Percentiles rank a stretch among this genome's conserved stretches.
These are phyloP conservation scores for Sinopyrophorus schimmeli DNA, from an alignment of 2,888 invertebrate species.

Conservation along the genomic window DNA sequence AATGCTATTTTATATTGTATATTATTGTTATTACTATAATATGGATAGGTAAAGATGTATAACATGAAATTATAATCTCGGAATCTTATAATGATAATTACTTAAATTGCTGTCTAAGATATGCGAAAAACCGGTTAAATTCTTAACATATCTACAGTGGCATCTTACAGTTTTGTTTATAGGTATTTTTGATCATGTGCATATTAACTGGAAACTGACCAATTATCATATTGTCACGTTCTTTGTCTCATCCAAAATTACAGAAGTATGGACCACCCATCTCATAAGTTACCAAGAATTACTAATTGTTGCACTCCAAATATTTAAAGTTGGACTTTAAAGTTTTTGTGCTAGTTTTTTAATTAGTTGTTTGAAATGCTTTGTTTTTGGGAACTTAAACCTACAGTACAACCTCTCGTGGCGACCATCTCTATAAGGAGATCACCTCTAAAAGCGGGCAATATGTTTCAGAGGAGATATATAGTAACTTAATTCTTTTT, in stretches of 20 bases:
- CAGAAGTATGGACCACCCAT: constrained; percentile 34
- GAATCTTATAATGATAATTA: constrained; percentile 8
- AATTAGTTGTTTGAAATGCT: too few species aligned
- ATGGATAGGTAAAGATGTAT: too few species aligned
- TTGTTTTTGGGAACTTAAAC: too few species aligned
- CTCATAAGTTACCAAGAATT: constrained; percentile 34
- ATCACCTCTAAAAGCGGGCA: too few species aligned
- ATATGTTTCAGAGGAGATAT: too few species aligned
- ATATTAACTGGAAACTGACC: constrained; percentile 26
- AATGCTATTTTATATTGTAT: too few species aligned
- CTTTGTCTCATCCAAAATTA: constrained; percentile 13
- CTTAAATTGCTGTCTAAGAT: constrained; percentile 13
- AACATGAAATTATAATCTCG: too few species aligned
- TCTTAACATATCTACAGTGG: constrained; percentile 15
- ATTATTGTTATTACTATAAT: too few species aligned
- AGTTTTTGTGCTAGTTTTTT: too few species aligned
- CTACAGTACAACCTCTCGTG: too few species aligned
- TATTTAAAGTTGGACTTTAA: constrained; percentile 8
- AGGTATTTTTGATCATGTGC: constrained; percentile 24
- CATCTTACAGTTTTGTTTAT: constrained; percentile 18
- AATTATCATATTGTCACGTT: constrained; percentile 33
- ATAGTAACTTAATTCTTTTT: too few species aligned
- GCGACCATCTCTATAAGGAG: too few species aligned
- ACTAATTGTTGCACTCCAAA: constrained; percentile 31
- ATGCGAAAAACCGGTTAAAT: constrained; percentile 15